A percentile compares a stretch with the other conserved stretches of the same genome.
These are phyloP conservation scores for Cryptoprocta ferox DNA, from an alignment of 2,797 vertebrate species.

Conservation along the genomic window DNA sequence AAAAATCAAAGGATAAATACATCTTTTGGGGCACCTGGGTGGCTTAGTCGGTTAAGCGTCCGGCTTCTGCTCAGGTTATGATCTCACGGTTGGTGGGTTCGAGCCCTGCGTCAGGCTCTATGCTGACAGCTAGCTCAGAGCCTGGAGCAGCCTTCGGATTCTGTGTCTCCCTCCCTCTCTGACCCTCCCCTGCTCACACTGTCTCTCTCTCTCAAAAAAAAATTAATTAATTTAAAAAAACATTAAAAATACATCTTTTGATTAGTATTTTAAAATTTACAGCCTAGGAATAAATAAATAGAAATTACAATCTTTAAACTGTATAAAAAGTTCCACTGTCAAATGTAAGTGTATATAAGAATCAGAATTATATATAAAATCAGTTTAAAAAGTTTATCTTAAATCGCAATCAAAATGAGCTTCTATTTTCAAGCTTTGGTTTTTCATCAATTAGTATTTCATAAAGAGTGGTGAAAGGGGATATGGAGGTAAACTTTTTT, in stretches of 20 bases:
- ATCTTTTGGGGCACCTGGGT: neutral
- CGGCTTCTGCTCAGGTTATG: too few species aligned
- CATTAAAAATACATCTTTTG: neutral
- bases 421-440: conserved; percentile 20
- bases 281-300: neutral
- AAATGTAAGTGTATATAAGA: neutral
- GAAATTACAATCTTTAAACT: neutral
- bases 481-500: neutral
- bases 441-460: conserved; percentile 2
- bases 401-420: neutral
- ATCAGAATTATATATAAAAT: neutral
- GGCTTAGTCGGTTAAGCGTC: too few species aligned
- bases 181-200: too few species aligned
- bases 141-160: too few species aligned
- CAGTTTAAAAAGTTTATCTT: neutral
- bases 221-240: too few species aligned
- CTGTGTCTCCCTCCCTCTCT: too few species aligned
- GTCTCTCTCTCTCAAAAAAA: too few species aligned
- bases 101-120: too few species aligned
- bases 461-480: neutral
- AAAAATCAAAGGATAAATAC: neutral
- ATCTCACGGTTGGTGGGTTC: too few species aligned
- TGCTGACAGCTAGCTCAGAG: too few species aligned
- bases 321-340: neutral
- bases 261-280: neutral